These are phyloP conservation scores for Machaerirhynchus nigripectus DNA, from an alignment of 2,113 vertebrate genomes.

Conservation along the genomic window DNA sequence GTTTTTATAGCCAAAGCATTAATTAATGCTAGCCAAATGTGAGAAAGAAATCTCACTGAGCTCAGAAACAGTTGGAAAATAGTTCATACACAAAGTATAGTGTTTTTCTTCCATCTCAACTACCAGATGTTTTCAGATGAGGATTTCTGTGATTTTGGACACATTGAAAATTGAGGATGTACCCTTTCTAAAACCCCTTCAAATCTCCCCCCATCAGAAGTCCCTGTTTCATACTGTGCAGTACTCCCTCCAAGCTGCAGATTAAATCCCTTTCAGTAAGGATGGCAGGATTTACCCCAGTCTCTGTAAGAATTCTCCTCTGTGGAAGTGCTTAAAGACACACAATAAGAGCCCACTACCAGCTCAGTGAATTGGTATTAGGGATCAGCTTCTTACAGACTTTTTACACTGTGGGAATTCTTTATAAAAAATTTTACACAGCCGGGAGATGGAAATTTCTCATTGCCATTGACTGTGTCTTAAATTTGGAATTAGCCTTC, in stretches of 20 bases:
- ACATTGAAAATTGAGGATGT: not conserved
- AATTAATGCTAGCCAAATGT: not conserved
- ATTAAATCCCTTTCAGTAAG: conserved; percentile 22
- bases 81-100: not conserved
- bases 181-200: not conserved
- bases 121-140: not conserved
- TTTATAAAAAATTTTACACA: conserved; percentile 1
- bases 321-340: conserved; percentile 29
- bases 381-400: not conserved
- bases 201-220: not conserved
- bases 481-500: not conserved
- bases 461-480: not conserved
- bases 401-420: conserved; percentile 24
- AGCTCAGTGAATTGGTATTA: conserved; percentile 28
- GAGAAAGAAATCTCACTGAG: not conserved
- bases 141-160: conserved; percentile 5
- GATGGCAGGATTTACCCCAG: conserved; percentile 35
- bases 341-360: not conserved
- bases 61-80: not conserved
- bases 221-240: not conserved
- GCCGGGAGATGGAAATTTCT: conserved; percentile 6
- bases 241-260: not conserved
- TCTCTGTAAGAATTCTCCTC: conserved; percentile 36
- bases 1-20: not conserved
- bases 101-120: not conserved